Base-by-base conservation (phyloP, 2,113 vertebrate genomes). In the Trogon melanurus region DNA sequence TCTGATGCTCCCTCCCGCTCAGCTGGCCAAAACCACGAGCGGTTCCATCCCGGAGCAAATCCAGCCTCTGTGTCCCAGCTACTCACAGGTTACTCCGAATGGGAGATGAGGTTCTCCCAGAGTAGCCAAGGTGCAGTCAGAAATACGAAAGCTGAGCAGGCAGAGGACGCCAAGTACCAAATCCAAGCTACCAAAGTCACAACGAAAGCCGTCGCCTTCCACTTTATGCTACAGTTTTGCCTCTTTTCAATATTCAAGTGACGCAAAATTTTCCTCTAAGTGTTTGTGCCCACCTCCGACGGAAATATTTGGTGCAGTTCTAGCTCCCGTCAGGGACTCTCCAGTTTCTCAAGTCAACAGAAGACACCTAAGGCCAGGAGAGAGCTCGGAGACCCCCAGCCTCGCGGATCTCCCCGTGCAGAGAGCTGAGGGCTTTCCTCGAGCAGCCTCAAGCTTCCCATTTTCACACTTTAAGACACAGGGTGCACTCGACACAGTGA, bases 341-440 rank as follows among this genome's bases (percentile, higher is more conserved):
- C 36, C 61, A 48, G 70, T 29, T 91, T 14, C 44, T 45, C 30
- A n/a, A 47, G 70, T n/a, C 70, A 84, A 32, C 1, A 74, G 29
- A 19, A 13, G 25, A 34, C 44, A 27, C 0, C 34, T 75, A 23
- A 41, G 58, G 47, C 34, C 7, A 8, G 41, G 4, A 3, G 10
- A 20, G 8, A 67, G 50, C 81, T 70, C 34, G 0, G 11, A 54
- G 78, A 12, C 4, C 67, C 25, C 58, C 79, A 36, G 13, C 36
- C 50, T 27, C 2, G 2, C 54, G 36, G 57, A 19, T 2, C n/a
- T 32, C 47, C 13, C 1, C 0, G 2, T 3, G 32, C 78, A 29
- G 32, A 30, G 48, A 19, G 7, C 32, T 0, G 9, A 45, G 45
- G 22, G 51, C 76, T 12, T 29, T 19, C 72, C n/a, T 4, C 44